Base-by-base conservation (phyloP, 2,113 vertebrate genomes). In the Cromileptes altivelis region DNA sequence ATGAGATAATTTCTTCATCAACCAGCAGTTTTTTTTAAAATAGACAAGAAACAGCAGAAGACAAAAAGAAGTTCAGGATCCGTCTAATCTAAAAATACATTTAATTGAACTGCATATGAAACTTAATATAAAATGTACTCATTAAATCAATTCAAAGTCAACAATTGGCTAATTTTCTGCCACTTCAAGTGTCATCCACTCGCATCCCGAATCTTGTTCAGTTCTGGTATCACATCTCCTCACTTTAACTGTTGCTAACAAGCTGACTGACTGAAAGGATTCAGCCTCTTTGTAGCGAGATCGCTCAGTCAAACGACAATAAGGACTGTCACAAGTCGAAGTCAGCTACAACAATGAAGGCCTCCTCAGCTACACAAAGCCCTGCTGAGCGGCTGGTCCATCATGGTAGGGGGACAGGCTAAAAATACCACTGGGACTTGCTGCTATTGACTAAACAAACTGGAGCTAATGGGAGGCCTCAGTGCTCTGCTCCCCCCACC, bases 401-500 rank as follows among this genome's bases (percentile, higher is more conserved):
- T 70, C 88, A 80, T 84, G 73, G 82, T 62, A 30, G 80, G 85
- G 61, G 86, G 85, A 70, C 80, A 71, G 67, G 86, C 86, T 93
- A 88, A 91, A 92, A 93, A 92, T 89, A 92, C 93, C 92, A 84
- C 86, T 87, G 92, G 93, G 93, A 93, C 91, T 73, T 72, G 70
- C 89, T 1, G 76, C 92, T 89, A 92, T 93, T 90, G 91, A 94
- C 93, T 85, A 88, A 93, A 94, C 91, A 92, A 92, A 90, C 91
- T 71, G 72, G 86, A 92, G 91, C 91, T 93, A 94, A 93, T 94
- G 91, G 89, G 90, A 90, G 92, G 81, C 91, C 91, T 87, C 65
- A 27, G 65, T 45, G 62, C 80, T 69, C 56, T 42, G 62, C 40
- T 14, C 49, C 60, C 56, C 23, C 74, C n/a, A n/a, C n/a, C n/a